phyloP scores from a whole-genome alignment of 2,113 vertebrate genomes.

The Cromileptes altivelis region DNA sequence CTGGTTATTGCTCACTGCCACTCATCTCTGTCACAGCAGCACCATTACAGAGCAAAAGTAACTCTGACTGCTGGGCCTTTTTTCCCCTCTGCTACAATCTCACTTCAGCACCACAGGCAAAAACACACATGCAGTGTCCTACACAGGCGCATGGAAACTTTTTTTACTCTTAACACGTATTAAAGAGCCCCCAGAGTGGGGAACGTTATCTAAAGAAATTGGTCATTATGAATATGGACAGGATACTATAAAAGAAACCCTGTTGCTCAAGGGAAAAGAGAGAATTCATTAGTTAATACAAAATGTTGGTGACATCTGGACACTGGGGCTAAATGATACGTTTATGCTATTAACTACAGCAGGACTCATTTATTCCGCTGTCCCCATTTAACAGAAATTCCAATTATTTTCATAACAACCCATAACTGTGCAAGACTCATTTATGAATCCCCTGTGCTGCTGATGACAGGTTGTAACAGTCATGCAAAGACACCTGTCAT shows the following conservation, averaged over 20 bases:
- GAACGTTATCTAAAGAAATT: conserved; percentile 21
- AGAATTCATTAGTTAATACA: conserved; percentile 21
- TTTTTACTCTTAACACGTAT: background rate
- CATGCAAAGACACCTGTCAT: conserved; percentile 20
- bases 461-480: conserved; percentile 18
- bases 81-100: background rate
- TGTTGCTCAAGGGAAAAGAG: conserved; percentile 8
- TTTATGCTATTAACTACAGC: conserved; percentile 16
- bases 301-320: conserved; percentile 9
- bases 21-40: conserved; percentile 50
- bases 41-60: conserved; percentile 17
- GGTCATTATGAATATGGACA: conserved; percentile 12
- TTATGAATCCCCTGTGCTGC: conserved; percentile 22
- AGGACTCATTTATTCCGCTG: conserved; percentile 6
- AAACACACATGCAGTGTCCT: background rate
- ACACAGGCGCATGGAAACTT: background rate
- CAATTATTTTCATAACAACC: conserved; percentile 8
- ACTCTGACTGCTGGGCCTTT: conserved; percentile 27
- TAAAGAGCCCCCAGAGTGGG: background rate
- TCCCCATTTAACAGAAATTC: conserved; percentile 9
- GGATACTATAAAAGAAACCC: conserved; percentile 14
- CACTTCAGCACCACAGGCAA: background rate
- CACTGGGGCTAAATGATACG: conserved; percentile 22
- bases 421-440: background rate
- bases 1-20: conserved; percentile 54